Conservation (phyloP, 2,888 invertebrate species). For the Athripsodes cinereus region DNA sequence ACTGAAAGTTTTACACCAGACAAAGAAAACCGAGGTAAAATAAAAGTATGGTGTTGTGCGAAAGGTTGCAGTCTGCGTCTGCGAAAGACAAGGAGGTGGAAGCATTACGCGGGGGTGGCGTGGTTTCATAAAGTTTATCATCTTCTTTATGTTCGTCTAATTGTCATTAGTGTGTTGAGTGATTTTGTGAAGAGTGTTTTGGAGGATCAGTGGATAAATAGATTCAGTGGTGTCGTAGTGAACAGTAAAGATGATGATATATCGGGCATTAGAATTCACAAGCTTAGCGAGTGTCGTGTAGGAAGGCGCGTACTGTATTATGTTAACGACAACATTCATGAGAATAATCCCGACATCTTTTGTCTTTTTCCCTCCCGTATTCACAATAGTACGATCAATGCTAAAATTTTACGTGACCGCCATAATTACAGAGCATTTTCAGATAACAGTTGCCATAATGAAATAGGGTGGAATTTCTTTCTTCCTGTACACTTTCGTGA, state of each 20-base stretch:
- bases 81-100: too few species aligned
- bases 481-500: constrained; percentile 11
- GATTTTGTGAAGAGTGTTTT: too few species aligned
- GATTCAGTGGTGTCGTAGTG: too few species aligned
- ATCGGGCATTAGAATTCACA: too few species aligned
- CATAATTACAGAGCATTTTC: constrained; percentile 15
- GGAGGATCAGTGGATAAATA: too few species aligned
- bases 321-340: neutral
- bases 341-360: too few species aligned
- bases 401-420: constrained; percentile 15
- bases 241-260: too few species aligned
- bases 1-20: neutral
- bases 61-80: too few species aligned
- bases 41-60: neutral
- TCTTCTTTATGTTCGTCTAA: too few species aligned
- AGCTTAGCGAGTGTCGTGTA: neutral
- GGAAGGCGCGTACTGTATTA: neutral
- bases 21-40: neutral
- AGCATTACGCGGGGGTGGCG: too few species aligned
- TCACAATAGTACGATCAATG: constrained; percentile 13
- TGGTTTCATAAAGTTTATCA: too few species aligned
- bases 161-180: too few species aligned
- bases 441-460: constrained; percentile 4
- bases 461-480: constrained; percentile 8
- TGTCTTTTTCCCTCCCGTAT: neutral